Base-by-base conservation (phyloP, 2,113 vertebrate species). In the Microtus oregoni region DNA sequence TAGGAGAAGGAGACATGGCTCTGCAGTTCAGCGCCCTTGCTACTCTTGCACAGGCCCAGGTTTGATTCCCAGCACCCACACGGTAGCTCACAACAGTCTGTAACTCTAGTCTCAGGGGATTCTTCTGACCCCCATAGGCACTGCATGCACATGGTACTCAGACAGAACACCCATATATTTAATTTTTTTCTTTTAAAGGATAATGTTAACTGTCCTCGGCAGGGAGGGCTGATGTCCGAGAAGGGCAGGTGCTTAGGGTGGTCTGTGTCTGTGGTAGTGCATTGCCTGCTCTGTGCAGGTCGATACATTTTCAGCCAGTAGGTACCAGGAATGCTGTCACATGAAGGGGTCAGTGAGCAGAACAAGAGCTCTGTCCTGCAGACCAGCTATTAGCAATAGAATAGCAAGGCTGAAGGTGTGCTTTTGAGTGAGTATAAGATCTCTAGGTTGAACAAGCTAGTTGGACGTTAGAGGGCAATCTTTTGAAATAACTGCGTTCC, bases 401-500 rank as follows among this genome's bases (percentile, higher is more conserved):
- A 6, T 38, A 65, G 41, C 38, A 89, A 72, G 19, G 50, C 35
- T 35, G 24, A 70, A 65, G 13, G 17, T 92, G 15, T 78, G 7
- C 91, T 90, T 90, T 79, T 50, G 55, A 65, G 67, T 72, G 26
- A 55, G 89, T 73, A 3, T 70, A 14, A 85, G 12, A 70, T 65
- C 91, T 93, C 35, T 86, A 90, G 94, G 32, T 50, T 70, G 93
- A 55, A 14, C 11, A 94, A 32, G 72, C 24, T 50, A 81, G 38
- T 91, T 79, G 63, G 47, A 83, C 6, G 24, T 38, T 86, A 8
- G 58, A 83, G 22, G 22, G 1, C 81, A 87, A 89, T 70, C 58
- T 86, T 86, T 70, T 75, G 35, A 94, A 92, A 77, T 85, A 65
- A n/a, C 28, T 92, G 24, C 61, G 58, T 52, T 91, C 76, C 44